Percentiles rank a stretch among this genome's conserved stretches.
Conservation (phyloP, 2,113 vertebrate genomes). For the Nothobranchius furzeri region DNA sequence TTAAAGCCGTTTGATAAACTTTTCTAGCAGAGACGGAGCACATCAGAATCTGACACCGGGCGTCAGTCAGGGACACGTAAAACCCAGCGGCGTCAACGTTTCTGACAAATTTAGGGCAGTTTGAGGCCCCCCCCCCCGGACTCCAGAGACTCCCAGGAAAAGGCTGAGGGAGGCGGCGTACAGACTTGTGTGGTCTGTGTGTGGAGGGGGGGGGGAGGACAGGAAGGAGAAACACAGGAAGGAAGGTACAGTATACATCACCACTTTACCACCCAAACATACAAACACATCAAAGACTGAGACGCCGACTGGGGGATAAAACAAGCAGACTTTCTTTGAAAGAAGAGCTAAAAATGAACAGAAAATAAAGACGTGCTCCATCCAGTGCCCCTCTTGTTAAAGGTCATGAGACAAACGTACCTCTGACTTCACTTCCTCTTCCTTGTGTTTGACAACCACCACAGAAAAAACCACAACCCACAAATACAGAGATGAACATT, state of each 20-base stretch:
- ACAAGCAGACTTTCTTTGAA: constrained; percentile 66
- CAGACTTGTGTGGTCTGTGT: constrained; percentile 41
- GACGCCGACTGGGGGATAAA: constrained; percentile 72
- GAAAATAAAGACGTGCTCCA: constrained; percentile 73
- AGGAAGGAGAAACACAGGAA: constrained; percentile 52
- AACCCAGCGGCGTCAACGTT: constrained; percentile 65
- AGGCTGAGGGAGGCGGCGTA: constrained; percentile 43
- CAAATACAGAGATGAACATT: not conserved
- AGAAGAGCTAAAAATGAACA: constrained; percentile 55
- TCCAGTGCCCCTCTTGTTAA: constrained; percentile 80
- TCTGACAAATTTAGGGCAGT: constrained; percentile 77
- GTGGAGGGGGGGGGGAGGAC: constrained; percentile 46
- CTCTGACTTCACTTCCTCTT: constrained; percentile 30
- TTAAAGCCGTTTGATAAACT: constrained; percentile 42
- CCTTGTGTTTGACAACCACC: constrained; percentile 17
- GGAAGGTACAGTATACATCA: constrained; percentile 46
- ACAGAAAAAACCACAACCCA: constrained; percentile 3
- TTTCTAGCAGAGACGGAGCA: constrained; percentile 43
- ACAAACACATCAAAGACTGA: constrained; percentile 74
- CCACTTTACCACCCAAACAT: constrained; percentile 66
- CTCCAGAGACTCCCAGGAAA: constrained; percentile 47
- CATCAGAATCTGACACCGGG: constrained; percentile 46
- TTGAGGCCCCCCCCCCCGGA: constrained; percentile 60
- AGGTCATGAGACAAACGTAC: constrained; percentile 44
- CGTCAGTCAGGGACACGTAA: constrained; percentile 61